These are phyloP conservation scores for Halocynthia aurantium DNA, from an alignment of 23 tunicate genomes.

Conservation along the genomic window DNA sequence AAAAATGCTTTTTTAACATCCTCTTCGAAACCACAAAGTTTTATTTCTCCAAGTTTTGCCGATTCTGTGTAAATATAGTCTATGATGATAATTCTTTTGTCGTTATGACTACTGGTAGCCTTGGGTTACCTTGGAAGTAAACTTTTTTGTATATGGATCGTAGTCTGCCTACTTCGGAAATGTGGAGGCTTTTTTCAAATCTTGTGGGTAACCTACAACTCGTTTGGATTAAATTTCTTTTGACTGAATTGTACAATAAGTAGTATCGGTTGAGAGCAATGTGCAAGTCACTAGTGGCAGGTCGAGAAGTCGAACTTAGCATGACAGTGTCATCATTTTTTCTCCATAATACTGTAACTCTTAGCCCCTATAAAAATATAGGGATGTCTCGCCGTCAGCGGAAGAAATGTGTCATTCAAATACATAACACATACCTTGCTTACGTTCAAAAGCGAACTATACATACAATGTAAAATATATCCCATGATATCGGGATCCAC, in stretches of 20 bases:
- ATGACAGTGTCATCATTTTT: conserved; percentile 57
- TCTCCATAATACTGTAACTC: conserved; percentile 71
- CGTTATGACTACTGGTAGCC: too few species aligned
- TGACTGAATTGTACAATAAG: conserved; percentile 17
- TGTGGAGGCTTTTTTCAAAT: not conserved
- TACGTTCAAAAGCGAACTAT: conserved; percentile 50
- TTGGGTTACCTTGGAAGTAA: too few species aligned
- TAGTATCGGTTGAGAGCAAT: conserved; percentile 15
- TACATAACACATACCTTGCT: conserved; percentile 50
- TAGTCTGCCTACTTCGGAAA: not conserved
- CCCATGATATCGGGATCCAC: conserved; percentile 86
- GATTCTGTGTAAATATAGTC: conserved; percentile 1
- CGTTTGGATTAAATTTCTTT: not conserved
- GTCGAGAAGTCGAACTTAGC: conserved; percentile 52
- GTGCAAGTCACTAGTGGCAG: conserved; percentile 25
- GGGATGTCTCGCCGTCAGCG: too few species aligned
- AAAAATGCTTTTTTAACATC: conserved; percentile 5
- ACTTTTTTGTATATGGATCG: too few species aligned
- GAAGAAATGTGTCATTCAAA: not conserved
- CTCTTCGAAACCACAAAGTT: conserved; percentile 11
- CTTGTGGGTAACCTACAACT: not conserved
- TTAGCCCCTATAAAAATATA: conserved; percentile 1
- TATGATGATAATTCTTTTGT: too few species aligned
- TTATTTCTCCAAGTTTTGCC: not conserved
- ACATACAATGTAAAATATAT: conserved; percentile 73